Conservation (phyloP, 2,797 vertebrate genomes). For the Florisuga fusca region DNA sequence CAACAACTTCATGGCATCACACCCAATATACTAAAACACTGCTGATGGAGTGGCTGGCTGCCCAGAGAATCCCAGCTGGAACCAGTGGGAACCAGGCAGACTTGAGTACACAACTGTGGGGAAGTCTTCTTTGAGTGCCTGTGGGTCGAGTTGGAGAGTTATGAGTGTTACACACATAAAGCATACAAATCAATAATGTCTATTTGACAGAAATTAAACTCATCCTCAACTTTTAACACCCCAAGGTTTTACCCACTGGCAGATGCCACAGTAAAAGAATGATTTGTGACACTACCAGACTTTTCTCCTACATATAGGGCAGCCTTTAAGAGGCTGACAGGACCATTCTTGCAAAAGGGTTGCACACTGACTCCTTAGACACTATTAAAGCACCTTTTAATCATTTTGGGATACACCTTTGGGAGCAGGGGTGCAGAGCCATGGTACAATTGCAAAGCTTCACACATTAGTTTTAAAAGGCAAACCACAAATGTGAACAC, state of each 20-base stretch:
- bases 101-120: neutral
- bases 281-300: neutral
- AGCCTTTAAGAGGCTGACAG: neutral
- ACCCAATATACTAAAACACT: neutral
- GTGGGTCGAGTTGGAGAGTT: too few species aligned
- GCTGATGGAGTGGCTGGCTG: neutral
- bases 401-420: neutral
- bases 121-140: too few species aligned
- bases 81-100: neutral
- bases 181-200: neutral
- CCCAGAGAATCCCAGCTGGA: neutral
- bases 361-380: neutral
- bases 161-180: neutral
- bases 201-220: slow-evolving; percentile 7
- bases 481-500: neutral
- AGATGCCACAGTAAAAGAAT: neutral
- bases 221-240: neutral
- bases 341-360: neutral
- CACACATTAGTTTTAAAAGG: neutral
- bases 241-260: neutral
- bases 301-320: fast-evolving
- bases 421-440: neutral
- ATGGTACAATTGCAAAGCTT: neutral
- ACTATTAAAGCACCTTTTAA: neutral
- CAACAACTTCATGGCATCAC: fast-evolving